Evolutionary conservation across 1,140 invertebrate species (phyloP).

Genomic region (Copidosoma floridanum): DNA sequence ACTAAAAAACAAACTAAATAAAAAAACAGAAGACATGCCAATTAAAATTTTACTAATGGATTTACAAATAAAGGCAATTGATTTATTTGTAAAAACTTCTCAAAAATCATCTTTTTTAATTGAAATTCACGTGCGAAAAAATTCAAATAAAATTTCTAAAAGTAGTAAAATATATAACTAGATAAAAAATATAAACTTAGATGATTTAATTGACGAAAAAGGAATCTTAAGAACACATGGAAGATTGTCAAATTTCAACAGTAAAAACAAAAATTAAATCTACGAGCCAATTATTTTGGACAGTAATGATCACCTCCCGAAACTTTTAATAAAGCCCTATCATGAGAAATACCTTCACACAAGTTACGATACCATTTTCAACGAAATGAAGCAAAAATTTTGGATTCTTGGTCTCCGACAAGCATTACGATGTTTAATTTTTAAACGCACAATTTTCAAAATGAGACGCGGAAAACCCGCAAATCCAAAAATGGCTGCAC

Average conservation of each 20-base stretch:
- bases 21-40: background rate
- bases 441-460: background rate
- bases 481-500: background rate
- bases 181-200: too few species aligned
- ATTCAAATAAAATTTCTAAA: background rate
- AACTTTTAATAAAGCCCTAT: conserved; percentile 22
- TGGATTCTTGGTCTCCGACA: conserved; percentile 28
- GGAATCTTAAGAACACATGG: background rate
- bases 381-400: conserved; percentile 27
- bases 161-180: background rate
- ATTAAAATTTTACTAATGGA: too few species aligned
- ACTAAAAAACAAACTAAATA: background rate
- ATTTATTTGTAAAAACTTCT: background rate
- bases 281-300: background rate
- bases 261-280: background rate
- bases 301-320: background rate
- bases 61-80: background rate
- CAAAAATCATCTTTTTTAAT: background rate
- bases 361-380: background rate
- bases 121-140: background rate
- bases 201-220: too few species aligned
- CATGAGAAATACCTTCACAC: background rate
- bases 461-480: background rate
- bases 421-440: background rate
- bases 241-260: background rate